These are phyloP conservation scores for Strix uralensis DNA, from an alignment of 2,113 vertebrate species.

Conservation along the genomic window DNA sequence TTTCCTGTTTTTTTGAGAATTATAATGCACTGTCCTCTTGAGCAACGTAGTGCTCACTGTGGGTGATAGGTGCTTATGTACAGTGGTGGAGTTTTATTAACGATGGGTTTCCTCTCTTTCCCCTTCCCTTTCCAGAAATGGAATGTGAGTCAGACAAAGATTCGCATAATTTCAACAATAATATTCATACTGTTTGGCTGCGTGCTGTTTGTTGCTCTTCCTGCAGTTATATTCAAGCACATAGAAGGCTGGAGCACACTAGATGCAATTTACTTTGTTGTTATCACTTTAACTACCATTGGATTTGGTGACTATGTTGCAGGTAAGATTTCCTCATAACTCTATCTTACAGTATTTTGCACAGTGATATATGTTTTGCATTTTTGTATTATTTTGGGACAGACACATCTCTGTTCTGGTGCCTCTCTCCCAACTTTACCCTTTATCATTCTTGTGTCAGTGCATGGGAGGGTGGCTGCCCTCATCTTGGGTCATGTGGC, in stretches of 20 bases:
- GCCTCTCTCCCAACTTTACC: background rate
- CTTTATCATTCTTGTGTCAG: background rate
- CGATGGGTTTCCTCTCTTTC: conserved; percentile 11
- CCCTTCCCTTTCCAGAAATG: conserved; percentile 82
- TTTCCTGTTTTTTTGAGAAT: background rate
- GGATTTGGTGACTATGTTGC: conserved; percentile 98
- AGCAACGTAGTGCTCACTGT: rapidly evolving
- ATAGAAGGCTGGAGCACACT: conserved; percentile 97
- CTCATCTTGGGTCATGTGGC: background rate
- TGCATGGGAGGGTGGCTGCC: background rate
- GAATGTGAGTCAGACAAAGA: conserved; percentile 99
- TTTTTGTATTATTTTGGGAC: background rate
- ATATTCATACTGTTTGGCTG: conserved; percentile 97
- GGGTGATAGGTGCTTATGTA: background rate
- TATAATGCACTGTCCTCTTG: background rate
- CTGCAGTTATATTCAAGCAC: conserved; percentile 94
- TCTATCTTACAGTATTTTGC: background rate
- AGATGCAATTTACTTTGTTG: conserved; percentile 97
- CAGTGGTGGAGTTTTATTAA: conserved; percentile 9
- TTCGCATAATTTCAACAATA: conserved; percentile 95
- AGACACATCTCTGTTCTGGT: background rate
- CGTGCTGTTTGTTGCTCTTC: conserved; percentile 94
- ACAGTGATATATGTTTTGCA: background rate
- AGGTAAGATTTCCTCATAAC: conserved; percentile 74
- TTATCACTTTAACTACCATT: conserved; percentile 97